These are phyloP conservation scores for Hirtodrosophila alboralis DNA, from an alignment of 2,888 invertebrate genomes.

Conservation along the genomic window DNA sequence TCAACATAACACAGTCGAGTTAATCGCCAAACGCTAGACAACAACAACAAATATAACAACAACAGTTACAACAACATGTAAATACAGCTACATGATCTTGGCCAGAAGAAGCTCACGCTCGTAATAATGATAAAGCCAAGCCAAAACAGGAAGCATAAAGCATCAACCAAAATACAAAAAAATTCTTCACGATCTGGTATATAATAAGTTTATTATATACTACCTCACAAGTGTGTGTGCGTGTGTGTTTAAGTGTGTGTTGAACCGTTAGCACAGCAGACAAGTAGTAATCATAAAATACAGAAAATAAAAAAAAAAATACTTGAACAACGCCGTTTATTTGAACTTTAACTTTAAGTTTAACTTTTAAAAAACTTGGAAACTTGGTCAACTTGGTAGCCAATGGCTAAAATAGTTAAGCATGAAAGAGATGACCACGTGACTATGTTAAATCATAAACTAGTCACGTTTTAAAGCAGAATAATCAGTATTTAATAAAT, in stretches of 20 bases:
- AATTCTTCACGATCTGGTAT: conserved; percentile 18
- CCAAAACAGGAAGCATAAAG: conserved; percentile 74
- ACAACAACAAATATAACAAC: conserved; percentile 14
- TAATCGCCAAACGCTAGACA: conserved; percentile 36
- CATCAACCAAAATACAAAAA: conserved; percentile 51
- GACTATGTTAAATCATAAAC: conserved; percentile 9
- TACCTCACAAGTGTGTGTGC: neutral
- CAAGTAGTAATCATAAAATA: conserved; percentile 74
- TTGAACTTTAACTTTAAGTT: conserved; percentile 72
- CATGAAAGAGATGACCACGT: conserved; percentile 34
- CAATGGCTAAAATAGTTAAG: conserved; percentile 25
- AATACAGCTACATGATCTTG: conserved; percentile 58
- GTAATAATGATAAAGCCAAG: conserved; percentile 44
- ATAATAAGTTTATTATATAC: neutral
- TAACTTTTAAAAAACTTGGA: conserved; percentile 1
- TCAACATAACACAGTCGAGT: conserved; percentile 38
- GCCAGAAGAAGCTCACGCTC: conserved; percentile 53
- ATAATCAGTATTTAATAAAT: too few relatives aligned
- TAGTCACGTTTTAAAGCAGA: conserved; percentile 16
- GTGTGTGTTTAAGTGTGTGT: conserved; percentile 21
- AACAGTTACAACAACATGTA: conserved; percentile 16
- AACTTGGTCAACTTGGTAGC: conserved; percentile 46
- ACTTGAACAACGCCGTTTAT: conserved; percentile 68
- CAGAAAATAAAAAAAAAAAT: too few relatives aligned
- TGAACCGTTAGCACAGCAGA: conserved; percentile 61